Conservation (phyloP, 2,888 invertebrate genomes). For the Lasioglossum oenotherae region DNA sequence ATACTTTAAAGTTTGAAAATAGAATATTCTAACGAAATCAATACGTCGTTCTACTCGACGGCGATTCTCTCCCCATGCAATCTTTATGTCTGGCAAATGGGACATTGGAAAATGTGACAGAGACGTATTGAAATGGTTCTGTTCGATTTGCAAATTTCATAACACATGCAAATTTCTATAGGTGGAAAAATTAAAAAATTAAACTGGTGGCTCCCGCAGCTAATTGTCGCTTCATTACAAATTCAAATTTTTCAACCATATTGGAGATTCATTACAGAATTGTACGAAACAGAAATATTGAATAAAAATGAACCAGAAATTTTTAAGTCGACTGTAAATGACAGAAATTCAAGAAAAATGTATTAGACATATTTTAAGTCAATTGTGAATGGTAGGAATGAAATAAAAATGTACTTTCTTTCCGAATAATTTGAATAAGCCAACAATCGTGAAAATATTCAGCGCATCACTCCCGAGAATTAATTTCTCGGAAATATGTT, state of each 20-base stretch:
- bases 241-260: too few relatives aligned
- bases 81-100: not conserved
- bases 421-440: too few relatives aligned
- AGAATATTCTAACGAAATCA: conserved; percentile 27
- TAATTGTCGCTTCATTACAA: not conserved
- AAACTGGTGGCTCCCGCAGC: not conserved
- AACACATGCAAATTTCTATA: not conserved
- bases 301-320: too few relatives aligned
- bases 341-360: not conserved
- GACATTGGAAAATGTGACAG: not conserved
- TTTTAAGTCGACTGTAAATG: not conserved
- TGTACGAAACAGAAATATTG: too few relatives aligned
- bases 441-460: not conserved
- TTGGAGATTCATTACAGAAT: too few relatives aligned
- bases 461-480: not conserved
- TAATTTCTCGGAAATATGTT: not conserved
- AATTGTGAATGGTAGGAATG: too few relatives aligned
- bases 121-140: not conserved
- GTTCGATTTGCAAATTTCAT: not conserved
- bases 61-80: not conserved
- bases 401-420: too few relatives aligned
- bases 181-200: too few relatives aligned
- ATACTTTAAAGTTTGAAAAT: conserved; percentile 43
- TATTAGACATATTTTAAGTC: too few relatives aligned
- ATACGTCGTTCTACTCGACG: conserved; percentile 28